Evolutionary conservation across 2,888 invertebrate genomes (phyloP), one percentile per base, ranked within the genome.

Genomic region (Tubulanus polymorphus): DNA sequence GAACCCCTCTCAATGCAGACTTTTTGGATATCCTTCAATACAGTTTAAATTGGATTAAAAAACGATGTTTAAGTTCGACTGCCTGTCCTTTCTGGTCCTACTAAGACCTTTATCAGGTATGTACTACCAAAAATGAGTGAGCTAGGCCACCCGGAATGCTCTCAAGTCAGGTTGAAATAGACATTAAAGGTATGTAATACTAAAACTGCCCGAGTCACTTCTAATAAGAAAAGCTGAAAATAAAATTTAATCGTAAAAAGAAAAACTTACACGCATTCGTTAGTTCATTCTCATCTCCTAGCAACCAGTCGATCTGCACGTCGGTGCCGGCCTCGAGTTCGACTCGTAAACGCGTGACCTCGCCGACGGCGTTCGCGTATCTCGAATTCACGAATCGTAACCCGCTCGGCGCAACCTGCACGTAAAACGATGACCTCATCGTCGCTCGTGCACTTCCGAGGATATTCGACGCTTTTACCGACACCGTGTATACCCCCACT

Each of bases 231-330:
- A 10, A 32, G 35, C 10, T 32, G n/a, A 32, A 32, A 32, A 32
- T 10, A 12, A 32, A 32, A 10, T 32, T 32, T 10, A 10, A 32
- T 32, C 35, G 10, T 32, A 32, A 32, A n/a, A 32, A 32, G 26
- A 54, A n/a, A 18, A 5, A 54, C 57, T 55, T 23, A 64, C 65
- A 62, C 54, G 53, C 55, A 60, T 61, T 54, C 6, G 62, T 55
- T 2, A 66, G 41, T 29, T 68, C 69, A 12, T 65, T 64, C 48
- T 71, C 66, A 56, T 75, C 74, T 3, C 71, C 74, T 51, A 77
- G 59, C 46, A 67, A 66, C 77, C 77, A 77, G 54, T 68, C 68
- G 57, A 65, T 74, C 6, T 71, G 69, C 5, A 76, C 70, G 60
- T 74, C 70, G 1, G 73, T 70, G 18, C 76, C 76, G 5, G 60